phyloP scores from a whole-genome alignment of 1,140 invertebrate genomes.

The Cotesia typhae region DNA sequence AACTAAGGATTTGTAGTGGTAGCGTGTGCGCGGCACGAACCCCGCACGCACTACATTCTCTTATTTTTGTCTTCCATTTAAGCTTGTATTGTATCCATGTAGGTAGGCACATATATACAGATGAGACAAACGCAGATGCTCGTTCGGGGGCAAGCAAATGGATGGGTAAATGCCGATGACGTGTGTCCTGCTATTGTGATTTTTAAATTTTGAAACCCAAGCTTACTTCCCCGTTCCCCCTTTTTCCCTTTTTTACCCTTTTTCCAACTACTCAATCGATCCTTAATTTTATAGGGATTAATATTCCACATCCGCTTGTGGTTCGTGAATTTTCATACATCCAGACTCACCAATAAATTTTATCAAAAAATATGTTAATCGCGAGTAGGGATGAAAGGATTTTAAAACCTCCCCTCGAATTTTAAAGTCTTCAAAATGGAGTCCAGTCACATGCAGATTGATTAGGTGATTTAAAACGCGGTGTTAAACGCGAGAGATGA shows the following conservation, averaged over 20 bases:
- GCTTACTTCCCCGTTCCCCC: conserved; percentile 12
- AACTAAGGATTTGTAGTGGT: conserved; percentile 35
- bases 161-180: conserved; percentile 53
- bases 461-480: conserved; percentile 55
- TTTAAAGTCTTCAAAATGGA: conserved; percentile 63
- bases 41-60: conserved; percentile 7
- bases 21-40: conserved; percentile 35
- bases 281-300: conserved; percentile 1
- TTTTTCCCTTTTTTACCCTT: conserved; percentile 12
- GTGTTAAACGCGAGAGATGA: conserved; percentile 40
- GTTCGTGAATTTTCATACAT: background rate
- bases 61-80: too few species aligned
- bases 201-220: conserved; percentile 39
- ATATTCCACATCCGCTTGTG: conserved; percentile 22
- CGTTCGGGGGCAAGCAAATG: conserved; percentile 45
- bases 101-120: conserved; percentile 5
- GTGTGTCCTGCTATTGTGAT: conserved; percentile 52
- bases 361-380: background rate
- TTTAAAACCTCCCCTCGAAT: background rate
- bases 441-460: conserved; percentile 63
- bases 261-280: conserved; percentile 13
- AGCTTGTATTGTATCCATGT: conserved; percentile 15
- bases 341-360: background rate
- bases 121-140: conserved; percentile 59
- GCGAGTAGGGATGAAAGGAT: conserved; percentile 17